These are phyloP conservation scores for Harmothoe impar DNA, from an alignment of 2,888 invertebrate genomes.

Conservation along the genomic window DNA sequence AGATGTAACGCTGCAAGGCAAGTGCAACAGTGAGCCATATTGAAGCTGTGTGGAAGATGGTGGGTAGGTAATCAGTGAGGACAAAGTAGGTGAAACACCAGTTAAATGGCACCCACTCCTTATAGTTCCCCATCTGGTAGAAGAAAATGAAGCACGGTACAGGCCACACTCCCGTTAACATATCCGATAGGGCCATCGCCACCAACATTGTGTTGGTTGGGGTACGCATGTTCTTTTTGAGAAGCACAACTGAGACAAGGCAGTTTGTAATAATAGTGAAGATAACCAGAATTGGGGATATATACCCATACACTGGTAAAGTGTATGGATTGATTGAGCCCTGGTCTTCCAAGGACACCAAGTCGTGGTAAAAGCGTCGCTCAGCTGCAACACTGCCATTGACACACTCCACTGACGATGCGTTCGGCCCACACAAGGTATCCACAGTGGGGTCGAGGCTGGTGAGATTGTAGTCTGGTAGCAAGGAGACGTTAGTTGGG, in stretches of 20 bases:
- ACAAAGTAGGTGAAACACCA: conserved; percentile 89
- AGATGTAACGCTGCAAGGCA: conserved; percentile 84
- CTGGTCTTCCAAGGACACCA: conserved; percentile 22
- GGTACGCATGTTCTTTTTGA: conserved; percentile 94
- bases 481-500: neutral
- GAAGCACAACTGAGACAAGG: conserved; percentile 93
- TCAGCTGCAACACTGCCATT: neutral
- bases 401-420: neutral
- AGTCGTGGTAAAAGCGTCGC: neutral
- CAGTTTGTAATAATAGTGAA: conserved; percentile 95
- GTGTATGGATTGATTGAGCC: conserved; percentile 67
- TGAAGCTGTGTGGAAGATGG: conserved; percentile 73
- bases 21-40: conserved; percentile 69
- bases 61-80: conserved; percentile 79
- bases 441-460: neutral
- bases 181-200: conserved; percentile 98
- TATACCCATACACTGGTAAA: conserved; percentile 88
- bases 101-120: conserved; percentile 90
- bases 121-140: conserved; percentile 94
- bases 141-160: conserved; percentile 91
- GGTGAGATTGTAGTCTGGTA: neutral
- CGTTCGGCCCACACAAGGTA: neutral
- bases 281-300: conserved; percentile 92
- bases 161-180: conserved; percentile 89
- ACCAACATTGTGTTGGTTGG: conserved; percentile 96